A percentile compares a stretch with the other conserved stretches of the same genome.
These are phyloP conservation scores for Buphagus erythrorhynchus DNA, from an alignment of 2,797 vertebrate genomes.

Conservation along the genomic window DNA sequence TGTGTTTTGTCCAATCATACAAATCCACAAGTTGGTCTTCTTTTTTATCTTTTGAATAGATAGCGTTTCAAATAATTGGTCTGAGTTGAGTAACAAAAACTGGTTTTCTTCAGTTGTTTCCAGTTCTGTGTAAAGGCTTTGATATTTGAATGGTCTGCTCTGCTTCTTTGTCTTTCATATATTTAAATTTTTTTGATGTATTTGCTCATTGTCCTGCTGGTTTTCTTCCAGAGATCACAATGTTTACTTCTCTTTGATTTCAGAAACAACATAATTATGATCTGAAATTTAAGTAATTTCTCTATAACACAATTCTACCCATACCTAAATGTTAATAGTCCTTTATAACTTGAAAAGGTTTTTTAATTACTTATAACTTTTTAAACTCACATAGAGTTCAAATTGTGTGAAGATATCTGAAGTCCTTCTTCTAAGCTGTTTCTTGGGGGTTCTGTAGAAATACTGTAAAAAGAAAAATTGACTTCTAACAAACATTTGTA, in stretches of 20 bases:
- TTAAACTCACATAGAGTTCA: not conserved
- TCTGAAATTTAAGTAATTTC: not conserved
- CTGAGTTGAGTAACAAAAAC: not conserved
- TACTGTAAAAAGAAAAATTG: not conserved
- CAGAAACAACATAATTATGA: not conserved
- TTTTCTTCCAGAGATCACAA: not conserved
- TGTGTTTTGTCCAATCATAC: slow-evolving; percentile 1
- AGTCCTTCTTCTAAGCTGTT: not conserved
- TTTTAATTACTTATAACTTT: not conserved
- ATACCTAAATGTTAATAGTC: not conserved
- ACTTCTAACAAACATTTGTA: not conserved
- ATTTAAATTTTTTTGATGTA: not conserved
- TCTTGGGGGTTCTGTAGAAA: not conserved
- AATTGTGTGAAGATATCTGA: not conserved
- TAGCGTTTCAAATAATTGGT: not conserved
- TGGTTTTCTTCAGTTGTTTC: not conserved
- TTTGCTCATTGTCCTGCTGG: not conserved
- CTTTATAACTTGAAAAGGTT: not conserved
- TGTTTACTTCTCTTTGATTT: not conserved
- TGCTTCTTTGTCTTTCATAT: not conserved
- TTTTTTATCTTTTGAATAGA: not conserved
- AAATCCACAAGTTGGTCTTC: not conserved
- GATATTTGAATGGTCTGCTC: not conserved
- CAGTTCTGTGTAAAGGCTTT: not conserved
- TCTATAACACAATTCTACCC: not conserved